These are phyloP conservation scores for Acronicta aceris DNA, from an alignment of 2,888 invertebrate species.

Conservation along the genomic window DNA sequence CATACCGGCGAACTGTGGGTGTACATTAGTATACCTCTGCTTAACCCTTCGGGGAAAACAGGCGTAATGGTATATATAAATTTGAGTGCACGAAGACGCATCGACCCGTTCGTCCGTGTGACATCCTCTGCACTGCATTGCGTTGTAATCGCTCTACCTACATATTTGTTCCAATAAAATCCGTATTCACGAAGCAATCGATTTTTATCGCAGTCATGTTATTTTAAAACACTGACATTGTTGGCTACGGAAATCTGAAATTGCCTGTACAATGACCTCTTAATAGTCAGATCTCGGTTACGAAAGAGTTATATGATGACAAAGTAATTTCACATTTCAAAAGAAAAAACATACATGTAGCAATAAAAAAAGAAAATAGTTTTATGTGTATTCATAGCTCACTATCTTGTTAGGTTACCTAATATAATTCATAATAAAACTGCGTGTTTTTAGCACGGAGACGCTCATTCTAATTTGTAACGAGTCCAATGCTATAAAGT, in stretches of 20 bases:
- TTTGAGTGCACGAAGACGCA: too few species aligned
- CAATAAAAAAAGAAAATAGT: constrained; percentile 19
- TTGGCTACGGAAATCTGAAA: not conserved
- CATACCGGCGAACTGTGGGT: too few species aligned
- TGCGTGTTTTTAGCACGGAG: constrained; percentile 13
- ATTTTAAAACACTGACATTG: not conserved
- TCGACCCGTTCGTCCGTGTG: too few species aligned
- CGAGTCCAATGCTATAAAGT: constrained; percentile 38
- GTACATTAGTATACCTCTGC: too few species aligned
- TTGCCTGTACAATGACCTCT: constrained; percentile 26
- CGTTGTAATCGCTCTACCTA: not conserved
- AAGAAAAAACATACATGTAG: constrained; percentile 21
- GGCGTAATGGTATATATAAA: too few species aligned
- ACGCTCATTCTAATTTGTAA: constrained; percentile 17
- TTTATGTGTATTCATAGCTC: constrained; percentile 17
- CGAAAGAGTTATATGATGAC: constrained; percentile 23
- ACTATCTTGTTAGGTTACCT: constrained; percentile 31
- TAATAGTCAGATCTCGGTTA: constrained; percentile 12
- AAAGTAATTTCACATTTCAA: constrained; percentile 35
- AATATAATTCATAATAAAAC: constrained; percentile 40
- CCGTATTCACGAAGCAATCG: too few species aligned
- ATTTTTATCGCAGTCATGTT: not conserved
- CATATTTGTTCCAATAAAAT: not conserved
- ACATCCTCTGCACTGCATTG: too few species aligned
- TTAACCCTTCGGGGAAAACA: too few species aligned